Evolutionary conservation across 2,797 vertebrate genomes (phyloP).

Genomic region (Peromyscus eremicus): DNA sequence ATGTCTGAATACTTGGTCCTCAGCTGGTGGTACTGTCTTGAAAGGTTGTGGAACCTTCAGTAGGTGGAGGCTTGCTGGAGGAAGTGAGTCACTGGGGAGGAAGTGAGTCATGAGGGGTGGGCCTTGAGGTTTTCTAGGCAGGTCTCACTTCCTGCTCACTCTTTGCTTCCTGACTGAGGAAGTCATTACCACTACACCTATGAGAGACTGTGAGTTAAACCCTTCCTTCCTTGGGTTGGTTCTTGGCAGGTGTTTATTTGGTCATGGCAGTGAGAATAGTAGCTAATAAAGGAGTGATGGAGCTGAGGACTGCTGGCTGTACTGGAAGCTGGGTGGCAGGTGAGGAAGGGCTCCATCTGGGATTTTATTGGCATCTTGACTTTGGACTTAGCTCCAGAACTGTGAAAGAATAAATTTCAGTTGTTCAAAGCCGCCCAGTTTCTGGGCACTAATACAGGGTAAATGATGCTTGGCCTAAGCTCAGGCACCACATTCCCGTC

Average conservation of each 20-base stretch:
- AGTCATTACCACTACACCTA: too few relatives aligned
- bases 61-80: background rate
- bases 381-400: background rate
- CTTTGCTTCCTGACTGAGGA: background rate
- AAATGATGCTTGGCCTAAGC: background rate
- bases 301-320: background rate
- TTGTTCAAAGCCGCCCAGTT: background rate
- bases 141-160: background rate
- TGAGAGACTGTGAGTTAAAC: background rate
- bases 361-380: background rate
- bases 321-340: background rate
- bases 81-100: background rate
- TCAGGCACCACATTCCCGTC: too few relatives aligned
- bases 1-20: background rate
- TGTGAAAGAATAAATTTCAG: background rate
- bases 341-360: background rate
- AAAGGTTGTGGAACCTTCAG: background rate
- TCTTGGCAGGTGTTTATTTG: background rate
- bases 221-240: background rate
- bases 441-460: background rate
- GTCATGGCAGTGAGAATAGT: background rate
- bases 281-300: background rate
- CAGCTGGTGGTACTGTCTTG: background rate
- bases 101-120: background rate
- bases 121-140: background rate